Conservation (phyloP, 1,140 invertebrate genomes). For the Gryon sp. region DNA sequence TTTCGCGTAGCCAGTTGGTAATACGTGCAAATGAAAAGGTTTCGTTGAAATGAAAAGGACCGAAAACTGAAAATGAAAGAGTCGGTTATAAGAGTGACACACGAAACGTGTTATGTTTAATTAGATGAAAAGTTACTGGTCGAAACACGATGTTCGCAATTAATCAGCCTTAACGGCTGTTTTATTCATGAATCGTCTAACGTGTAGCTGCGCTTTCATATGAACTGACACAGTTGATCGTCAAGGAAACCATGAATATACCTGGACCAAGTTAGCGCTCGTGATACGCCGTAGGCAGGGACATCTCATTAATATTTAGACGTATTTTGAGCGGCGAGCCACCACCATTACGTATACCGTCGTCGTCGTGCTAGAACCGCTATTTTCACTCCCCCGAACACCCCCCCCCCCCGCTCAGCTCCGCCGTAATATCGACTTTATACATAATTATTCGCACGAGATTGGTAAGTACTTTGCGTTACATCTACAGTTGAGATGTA, state of each 20-base stretch:
- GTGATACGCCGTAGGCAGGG: constrained; percentile 74
- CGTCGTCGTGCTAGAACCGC: constrained; percentile 54
- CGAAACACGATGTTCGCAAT: constrained; percentile 44
- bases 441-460: constrained; percentile 76
- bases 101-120: constrained; percentile 25
- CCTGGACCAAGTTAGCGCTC: constrained; percentile 64
- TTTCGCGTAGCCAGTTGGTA: not conserved
- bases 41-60: too few relatives aligned
- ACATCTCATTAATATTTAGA: constrained; percentile 79
- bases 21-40: not conserved
- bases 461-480: constrained; percentile 60
- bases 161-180: constrained; percentile 51
- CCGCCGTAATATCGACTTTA: constrained; percentile 71
- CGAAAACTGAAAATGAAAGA: too few relatives aligned
- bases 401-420: constrained; percentile 36
- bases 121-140: constrained; percentile 33
- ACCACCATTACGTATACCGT: constrained; percentile 61
- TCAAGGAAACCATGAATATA: constrained; percentile 66
- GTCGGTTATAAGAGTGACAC: too few relatives aligned
- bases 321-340: constrained; percentile 77
- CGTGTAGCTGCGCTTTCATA: constrained; percentile 42
- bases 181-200: constrained; percentile 57
- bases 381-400: constrained; percentile 48
- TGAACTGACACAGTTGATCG: constrained; percentile 62
- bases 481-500: constrained; percentile 34